phyloP scores from a whole-genome alignment of 2,888 invertebrate species.

The Ichneumon xanthorius region DNA sequence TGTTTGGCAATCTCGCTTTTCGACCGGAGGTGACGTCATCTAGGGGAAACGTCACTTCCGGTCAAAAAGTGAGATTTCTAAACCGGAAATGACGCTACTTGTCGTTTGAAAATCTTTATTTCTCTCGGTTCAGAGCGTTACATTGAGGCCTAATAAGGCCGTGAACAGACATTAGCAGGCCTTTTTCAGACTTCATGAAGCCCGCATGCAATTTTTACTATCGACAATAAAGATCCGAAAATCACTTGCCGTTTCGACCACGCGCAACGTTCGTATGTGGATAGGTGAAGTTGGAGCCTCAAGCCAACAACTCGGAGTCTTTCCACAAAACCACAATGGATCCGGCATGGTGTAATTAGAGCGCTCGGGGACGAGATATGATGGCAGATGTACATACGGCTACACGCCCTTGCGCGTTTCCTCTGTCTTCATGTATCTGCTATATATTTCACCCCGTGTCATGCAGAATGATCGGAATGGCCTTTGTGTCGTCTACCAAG shows the following conservation, averaged over 20 bases:
- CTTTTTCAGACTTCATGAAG: not conserved
- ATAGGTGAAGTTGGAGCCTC: not conserved
- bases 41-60: no score
- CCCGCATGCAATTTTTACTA: slow-evolving; percentile 26
- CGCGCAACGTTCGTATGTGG: not conserved
- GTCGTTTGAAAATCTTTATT: no score
- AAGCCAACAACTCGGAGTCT: slow-evolving; percentile 5
- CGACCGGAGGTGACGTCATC: no score
- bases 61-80: no score
- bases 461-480: slow-evolving; percentile 23
- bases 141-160: no score
- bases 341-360: slow-evolving; percentile 2
- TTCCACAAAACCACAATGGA: slow-evolving; percentile 1
- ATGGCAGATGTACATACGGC: slow-evolving; percentile 25
- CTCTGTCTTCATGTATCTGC: slow-evolving; percentile 6
- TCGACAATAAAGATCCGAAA: slow-evolving; percentile 6
- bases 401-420: slow-evolving; percentile 25
- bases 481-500: slow-evolving; percentile 31
- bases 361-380: not conserved
- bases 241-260: not conserved
- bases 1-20: no score
- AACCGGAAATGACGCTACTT: no score
- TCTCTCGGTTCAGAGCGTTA: no score
- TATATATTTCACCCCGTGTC: slow-evolving; percentile 21
- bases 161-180: no score